Conservation (phyloP, 2,113 vertebrate species). For the Chiloscyllium plagiosum region DNA sequence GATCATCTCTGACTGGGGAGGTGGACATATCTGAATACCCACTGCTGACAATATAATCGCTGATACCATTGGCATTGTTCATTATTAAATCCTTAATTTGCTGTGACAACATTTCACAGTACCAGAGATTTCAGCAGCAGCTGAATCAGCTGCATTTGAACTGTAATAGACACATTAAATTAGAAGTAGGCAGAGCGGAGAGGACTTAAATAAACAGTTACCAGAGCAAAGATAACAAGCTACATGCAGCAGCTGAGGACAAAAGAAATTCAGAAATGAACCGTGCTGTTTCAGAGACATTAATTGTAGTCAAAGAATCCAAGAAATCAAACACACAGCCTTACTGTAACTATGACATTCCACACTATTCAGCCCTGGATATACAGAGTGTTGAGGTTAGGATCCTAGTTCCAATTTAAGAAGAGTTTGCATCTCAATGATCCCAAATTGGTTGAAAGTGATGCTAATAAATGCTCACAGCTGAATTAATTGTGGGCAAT, state of each 20-base stretch:
- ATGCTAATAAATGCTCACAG: neutral
- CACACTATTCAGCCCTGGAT: neutral
- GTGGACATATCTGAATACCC: neutral
- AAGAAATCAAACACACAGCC: neutral
- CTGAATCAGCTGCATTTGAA: constrained; percentile 24
- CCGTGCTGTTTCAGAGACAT: constrained; percentile 4
- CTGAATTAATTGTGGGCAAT: neutral
- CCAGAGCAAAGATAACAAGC: constrained; percentile 25
- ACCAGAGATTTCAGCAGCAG: constrained; percentile 15
- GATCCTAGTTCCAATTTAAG: neutral
- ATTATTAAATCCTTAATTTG: constrained; percentile 34
- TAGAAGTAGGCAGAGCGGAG: neutral
- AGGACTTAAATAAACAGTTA: constrained; percentile 29
- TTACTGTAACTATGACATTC: neutral
- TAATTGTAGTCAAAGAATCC: neutral
- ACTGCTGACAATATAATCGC: constrained; percentile 4
- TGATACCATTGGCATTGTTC: constrained; percentile 20
- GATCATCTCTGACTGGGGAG: neutral
- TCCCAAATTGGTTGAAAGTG: neutral
- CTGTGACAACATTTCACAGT: constrained; percentile 30
- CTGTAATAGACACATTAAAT: constrained; percentile 31
- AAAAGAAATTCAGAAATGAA: constrained; percentile 19
- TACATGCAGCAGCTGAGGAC: neutral
- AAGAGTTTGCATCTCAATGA: neutral
- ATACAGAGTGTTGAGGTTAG: neutral